phyloP scores from a whole-genome alignment of 2,888 invertebrate genomes.

The Biston stratarius region DNA sequence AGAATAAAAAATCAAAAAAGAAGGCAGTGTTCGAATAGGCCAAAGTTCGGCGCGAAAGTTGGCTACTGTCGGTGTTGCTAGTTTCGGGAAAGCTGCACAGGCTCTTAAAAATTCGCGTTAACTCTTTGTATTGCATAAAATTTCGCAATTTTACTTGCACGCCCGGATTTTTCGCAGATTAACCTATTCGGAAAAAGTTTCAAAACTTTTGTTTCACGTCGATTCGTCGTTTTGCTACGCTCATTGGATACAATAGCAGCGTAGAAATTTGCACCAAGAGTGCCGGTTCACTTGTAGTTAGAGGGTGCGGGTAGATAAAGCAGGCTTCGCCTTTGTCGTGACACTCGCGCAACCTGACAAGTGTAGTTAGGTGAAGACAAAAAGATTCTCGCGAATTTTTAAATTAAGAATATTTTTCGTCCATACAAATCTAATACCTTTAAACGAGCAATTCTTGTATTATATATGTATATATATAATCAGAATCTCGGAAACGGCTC shows the following conservation, averaged over 20 bases:
- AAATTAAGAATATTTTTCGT: constrained; percentile 49
- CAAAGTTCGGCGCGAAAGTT: constrained; percentile 62
- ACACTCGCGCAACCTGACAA: constrained; percentile 52
- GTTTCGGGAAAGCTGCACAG: constrained; percentile 31
- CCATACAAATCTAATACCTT: too few species aligned
- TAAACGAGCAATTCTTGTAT: too few species aligned
- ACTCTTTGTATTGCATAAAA: constrained; percentile 34
- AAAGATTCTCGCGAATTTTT: constrained; percentile 46
- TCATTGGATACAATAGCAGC: constrained; percentile 41
- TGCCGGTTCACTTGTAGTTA: constrained; percentile 54
- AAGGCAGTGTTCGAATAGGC: constrained; percentile 55
- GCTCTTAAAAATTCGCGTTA: constrained; percentile 32
- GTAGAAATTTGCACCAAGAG: constrained; percentile 62
- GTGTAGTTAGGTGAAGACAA: constrained; percentile 49
- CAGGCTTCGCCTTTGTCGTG: constrained; percentile 69
- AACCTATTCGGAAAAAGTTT: constrained; percentile 3
- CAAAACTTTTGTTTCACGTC: constrained; percentile 10
- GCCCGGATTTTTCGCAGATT: constrained; percentile 21
- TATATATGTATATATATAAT: too few species aligned
- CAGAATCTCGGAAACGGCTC: too few species aligned
- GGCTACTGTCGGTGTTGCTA: constrained; percentile 47
- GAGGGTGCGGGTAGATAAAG: constrained; percentile 68
- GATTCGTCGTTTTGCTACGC: constrained; percentile 13
- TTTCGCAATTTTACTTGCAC: constrained; percentile 10
- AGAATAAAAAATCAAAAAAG: constrained; percentile 57